Base-by-base conservation (phyloP, 2,888 invertebrate species). In the Melanotus villosus region DNA sequence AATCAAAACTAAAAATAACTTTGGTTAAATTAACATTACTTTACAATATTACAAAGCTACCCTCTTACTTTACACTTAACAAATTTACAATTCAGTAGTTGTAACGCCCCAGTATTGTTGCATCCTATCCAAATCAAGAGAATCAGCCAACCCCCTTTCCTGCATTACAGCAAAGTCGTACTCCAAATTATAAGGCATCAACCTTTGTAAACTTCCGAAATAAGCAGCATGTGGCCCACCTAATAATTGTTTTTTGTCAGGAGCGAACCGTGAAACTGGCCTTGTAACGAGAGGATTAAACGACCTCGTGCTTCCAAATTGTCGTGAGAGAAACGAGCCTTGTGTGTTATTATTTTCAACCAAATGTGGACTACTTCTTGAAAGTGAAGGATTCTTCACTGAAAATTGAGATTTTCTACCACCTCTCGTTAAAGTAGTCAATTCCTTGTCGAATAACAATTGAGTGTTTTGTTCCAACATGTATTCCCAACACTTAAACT, bases 381-480 rank as follows among this genome's bases (percentile, higher is more conserved):
- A 91, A 65, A 91, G 84, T n/a, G 89, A 87, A 9, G 89, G 82
- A 74, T 88, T 88, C 75, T 88, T 87, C 21, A 89, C 80, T 65
- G 87, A 85, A 75, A 87, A 86, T 0, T 89, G 87, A 34, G 83
- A 82, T 76, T 87, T 88, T 16, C 89, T 88, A 66, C 86, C 85
- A 0, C 89, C 90, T 80, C 89, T 89, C 0, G 92, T 89, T 43
- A 94, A 84, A 32, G 94, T 93, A 79, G 95, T 94, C 54, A 95
- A 83, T 83, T 96, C 96, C 80, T 95, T 95, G 83, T 95, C 95
- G 78, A 96, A 96, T 1, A 96, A 80, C 81, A 95, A 86, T 81
- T 95, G 95, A 0, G 95, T 95, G 78, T 96, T 96, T 82, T 95
- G 94, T 80, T 96, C 96, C 52, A 96, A 84, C 94, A 96, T 95